Percentiles rank a stretch among this genome's conserved stretches.
These are phyloP conservation scores for Acropternis orthonyx DNA, from an alignment of 2,797 vertebrate genomes.

Conservation along the genomic window DNA sequence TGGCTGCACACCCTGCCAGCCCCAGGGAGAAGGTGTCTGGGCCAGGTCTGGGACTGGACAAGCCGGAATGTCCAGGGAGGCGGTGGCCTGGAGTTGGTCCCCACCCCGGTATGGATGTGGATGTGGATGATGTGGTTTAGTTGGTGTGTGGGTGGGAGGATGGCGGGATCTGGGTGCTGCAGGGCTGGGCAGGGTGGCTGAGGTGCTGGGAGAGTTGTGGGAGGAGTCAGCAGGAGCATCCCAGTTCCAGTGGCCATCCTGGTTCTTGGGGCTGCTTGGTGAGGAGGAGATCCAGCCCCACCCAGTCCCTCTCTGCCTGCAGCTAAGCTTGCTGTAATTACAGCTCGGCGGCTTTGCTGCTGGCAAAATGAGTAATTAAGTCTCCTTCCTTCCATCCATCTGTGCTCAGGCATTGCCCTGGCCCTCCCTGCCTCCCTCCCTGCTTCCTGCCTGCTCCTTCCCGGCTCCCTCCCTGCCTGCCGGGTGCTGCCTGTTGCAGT, in stretches of 20 bases:
- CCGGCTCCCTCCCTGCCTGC: not conserved
- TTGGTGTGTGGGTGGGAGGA: accelerated
- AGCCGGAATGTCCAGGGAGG: not conserved
- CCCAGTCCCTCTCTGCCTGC: not conserved
- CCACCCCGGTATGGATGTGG: accelerated
- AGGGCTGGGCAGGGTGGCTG: not conserved
- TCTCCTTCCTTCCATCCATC: not conserved
- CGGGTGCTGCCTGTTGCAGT: not conserved
- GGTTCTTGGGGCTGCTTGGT: not conserved
- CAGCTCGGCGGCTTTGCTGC: constrained; percentile 11
- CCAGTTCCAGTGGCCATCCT: not conserved
- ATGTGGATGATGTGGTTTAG: not conserved
- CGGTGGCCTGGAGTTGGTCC: accelerated
- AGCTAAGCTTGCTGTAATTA: constrained; percentile 15
- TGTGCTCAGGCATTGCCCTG: not conserved
- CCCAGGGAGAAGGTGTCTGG: accelerated
- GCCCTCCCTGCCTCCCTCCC: not conserved
- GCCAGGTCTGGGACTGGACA: accelerated
- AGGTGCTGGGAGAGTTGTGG: accelerated
- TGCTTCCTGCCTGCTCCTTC: too few relatives aligned
- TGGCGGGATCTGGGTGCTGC: not conserved
- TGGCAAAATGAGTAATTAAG: constrained; percentile 20
- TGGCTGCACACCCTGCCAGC: not conserved
- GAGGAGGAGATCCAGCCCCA: not conserved
- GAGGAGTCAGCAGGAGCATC: not conserved